Percentiles rank a stretch among this genome's conserved stretches.
These are phyloP conservation scores for Setipinna tenuifilis DNA, from an alignment of 2,797 vertebrate genomes.

Conservation along the genomic window DNA sequence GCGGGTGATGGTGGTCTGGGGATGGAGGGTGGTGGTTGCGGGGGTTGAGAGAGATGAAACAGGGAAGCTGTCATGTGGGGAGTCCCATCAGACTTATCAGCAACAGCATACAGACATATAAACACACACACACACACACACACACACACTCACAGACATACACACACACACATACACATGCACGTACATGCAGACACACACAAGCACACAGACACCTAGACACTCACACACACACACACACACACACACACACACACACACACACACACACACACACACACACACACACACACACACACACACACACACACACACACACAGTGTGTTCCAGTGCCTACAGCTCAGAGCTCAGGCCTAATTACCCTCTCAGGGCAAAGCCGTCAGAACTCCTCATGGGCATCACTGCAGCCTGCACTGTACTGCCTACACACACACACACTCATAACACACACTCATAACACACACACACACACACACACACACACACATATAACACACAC, in stretches of 20 bases:
- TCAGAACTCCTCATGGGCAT: neutral
- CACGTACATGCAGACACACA: too few relatives aligned
- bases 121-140: neutral
- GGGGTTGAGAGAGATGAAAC: neutral
- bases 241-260: too few relatives aligned
- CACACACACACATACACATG: neutral
- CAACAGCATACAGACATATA: neutral
- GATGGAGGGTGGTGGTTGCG: neutral
- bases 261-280: too few relatives aligned
- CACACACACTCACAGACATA: neutral
- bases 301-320: too few relatives aligned
- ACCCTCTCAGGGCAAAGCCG: constrained; percentile 16
- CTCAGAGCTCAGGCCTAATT: constrained; percentile 18
- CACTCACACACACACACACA: too few relatives aligned
- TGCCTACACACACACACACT: neutral
- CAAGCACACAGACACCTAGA: too few relatives aligned
- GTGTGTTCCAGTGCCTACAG: neutral
- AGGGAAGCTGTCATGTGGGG: constrained; percentile 11
- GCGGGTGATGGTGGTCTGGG: neutral
- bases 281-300: too few relatives aligned
- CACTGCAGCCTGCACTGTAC: neutral
- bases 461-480: too few relatives aligned
- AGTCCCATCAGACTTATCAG: constrained; percentile 1
- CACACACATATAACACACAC: neutral
- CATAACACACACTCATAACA: neutral